These are phyloP conservation scores for Protobothrops flavoviridis DNA, from an alignment of 2,113 vertebrate genomes.

Conservation along the genomic window DNA sequence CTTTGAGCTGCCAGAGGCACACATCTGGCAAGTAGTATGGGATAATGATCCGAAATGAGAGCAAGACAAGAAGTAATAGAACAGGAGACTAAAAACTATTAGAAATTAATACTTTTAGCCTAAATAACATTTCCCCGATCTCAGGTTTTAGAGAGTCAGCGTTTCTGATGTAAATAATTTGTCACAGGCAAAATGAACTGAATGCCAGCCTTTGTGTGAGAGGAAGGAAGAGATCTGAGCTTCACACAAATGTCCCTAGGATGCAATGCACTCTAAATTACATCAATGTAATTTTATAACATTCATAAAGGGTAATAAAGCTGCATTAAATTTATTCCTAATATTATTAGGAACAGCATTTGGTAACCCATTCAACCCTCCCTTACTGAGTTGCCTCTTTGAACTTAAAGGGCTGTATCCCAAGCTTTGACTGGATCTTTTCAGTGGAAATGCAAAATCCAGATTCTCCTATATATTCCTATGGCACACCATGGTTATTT, in stretches of 20 bases:
- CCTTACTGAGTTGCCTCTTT: not conserved
- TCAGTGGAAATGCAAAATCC: not conserved
- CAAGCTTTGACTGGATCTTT: not conserved
- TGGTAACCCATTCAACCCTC: not conserved
- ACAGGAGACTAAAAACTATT: constrained; percentile 35
- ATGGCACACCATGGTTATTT: not conserved
- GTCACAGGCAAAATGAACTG: constrained; percentile 30
- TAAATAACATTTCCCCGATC: constrained; percentile 43
- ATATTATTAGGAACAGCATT: not conserved
- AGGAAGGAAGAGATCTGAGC: not conserved
- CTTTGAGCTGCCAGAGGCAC: constrained; percentile 10
- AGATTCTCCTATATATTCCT: not conserved
- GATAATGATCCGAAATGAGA: constrained; percentile 20
- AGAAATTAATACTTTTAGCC: constrained; percentile 38
- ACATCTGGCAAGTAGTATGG: not conserved
- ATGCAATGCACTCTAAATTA: not conserved
- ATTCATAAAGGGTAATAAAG: constrained; percentile 9
- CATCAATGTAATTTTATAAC: constrained; percentile 5
- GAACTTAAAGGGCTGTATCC: not conserved
- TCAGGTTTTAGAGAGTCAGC: constrained; percentile 45
- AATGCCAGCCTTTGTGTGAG: not conserved
- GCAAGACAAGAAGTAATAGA: constrained; percentile 6
- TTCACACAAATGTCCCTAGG: not conserved
- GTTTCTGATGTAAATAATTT: constrained; percentile 46
- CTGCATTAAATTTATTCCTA: not conserved